phyloP scores from a whole-genome alignment of 2,113 vertebrate species.

The Seriola rivoliana region DNA sequence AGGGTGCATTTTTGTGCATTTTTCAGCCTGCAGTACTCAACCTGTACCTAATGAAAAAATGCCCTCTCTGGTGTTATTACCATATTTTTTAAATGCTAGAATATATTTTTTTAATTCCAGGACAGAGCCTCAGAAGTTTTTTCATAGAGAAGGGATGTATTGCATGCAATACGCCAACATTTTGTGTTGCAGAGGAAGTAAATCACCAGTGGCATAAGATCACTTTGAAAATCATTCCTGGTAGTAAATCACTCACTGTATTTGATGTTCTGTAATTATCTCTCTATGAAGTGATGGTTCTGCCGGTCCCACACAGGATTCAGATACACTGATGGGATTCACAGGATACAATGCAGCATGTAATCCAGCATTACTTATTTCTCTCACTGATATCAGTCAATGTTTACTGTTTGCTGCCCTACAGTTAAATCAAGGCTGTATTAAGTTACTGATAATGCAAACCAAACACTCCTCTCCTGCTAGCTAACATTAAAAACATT shows the following conservation, averaged over 20 bases:
- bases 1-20: neutral
- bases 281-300: neutral
- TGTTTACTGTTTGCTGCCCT: neutral
- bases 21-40: neutral
- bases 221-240: constrained; percentile 21
- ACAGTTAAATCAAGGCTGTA: neutral
- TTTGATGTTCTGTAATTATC: neutral
- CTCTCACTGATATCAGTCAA: neutral
- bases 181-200: constrained; percentile 25
- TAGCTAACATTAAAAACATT: neutral
- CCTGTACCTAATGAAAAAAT: neutral
- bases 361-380: too few species aligned
- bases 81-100: constrained; percentile 20
- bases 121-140: constrained; percentile 22
- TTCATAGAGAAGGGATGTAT: constrained; percentile 35
- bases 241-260: neutral
- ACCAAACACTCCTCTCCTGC: neutral
- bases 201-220: constrained; percentile 29
- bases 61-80: neutral
- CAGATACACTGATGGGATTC: neutral
- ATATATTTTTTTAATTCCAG: constrained; percentile 22
- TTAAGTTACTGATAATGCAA: neutral
- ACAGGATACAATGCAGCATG: neutral
- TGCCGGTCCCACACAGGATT: neutral
- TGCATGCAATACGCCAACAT: neutral